Evolutionary conservation across 2,888 invertebrate genomes (phyloP).

Genomic region (Leptogaster cylindrica): DNA sequence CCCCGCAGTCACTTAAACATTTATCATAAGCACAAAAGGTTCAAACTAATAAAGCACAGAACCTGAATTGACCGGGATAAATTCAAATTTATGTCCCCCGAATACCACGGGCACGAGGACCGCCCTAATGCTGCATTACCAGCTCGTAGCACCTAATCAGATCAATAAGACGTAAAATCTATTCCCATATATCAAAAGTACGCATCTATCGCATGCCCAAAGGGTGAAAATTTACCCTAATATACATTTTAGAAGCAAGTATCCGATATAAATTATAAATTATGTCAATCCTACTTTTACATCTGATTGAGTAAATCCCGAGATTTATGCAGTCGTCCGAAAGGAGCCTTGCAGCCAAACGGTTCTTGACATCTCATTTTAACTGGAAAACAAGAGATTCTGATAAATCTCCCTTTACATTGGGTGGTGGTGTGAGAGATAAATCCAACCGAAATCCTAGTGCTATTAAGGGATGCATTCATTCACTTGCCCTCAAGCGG

Average conservation of each 20-base stretch:
- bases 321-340: slow-evolving; percentile 43
- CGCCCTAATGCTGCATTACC: slow-evolving; percentile 32
- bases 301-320: slow-evolving; percentile 50
- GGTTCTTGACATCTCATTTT: slow-evolving; percentile 61
- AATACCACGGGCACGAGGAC: slow-evolving; percentile 11
- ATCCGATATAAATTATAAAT: slow-evolving; percentile 48
- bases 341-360: slow-evolving; percentile 47
- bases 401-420: slow-evolving; percentile 43
- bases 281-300: slow-evolving; percentile 49
- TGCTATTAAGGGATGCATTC: slow-evolving; percentile 34
- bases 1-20: slow-evolving; percentile 16
- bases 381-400: slow-evolving; percentile 60
- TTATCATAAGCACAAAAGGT: slow-evolving; percentile 31
- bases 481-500: slow-evolving; percentile 18
- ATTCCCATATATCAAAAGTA: slow-evolving; percentile 58
- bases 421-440: slow-evolving; percentile 27
- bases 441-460: slow-evolving; percentile 28
- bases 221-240: slow-evolving; percentile 39
- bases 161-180: slow-evolving; percentile 61
- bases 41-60: slow-evolving; percentile 20
- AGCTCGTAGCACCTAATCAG: slow-evolving; percentile 52
- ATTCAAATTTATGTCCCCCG: slow-evolving; percentile 35
- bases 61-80: slow-evolving; percentile 12
- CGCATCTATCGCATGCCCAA: slow-evolving; percentile 18
- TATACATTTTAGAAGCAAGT: slow-evolving; percentile 17